A percentile compares a stretch with the other conserved stretches of the same genome.
phyloP scores from a whole-genome alignment of 2,797 vertebrate species.

The Natrix natrix region DNA sequence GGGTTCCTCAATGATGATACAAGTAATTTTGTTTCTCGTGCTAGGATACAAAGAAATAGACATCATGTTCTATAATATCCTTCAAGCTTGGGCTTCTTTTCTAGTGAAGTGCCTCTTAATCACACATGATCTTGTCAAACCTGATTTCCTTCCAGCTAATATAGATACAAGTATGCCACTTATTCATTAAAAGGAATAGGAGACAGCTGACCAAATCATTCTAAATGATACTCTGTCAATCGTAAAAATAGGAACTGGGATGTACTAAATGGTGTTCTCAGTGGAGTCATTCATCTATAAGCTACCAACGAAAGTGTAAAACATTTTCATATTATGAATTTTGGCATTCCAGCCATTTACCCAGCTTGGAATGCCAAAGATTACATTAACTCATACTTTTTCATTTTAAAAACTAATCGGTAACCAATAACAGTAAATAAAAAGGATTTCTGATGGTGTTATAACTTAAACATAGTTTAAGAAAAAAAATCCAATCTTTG shows the following conservation, averaged over 20 bases:
- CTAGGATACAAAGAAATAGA: not conserved
- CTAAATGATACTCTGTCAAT: not conserved
- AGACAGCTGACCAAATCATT: not conserved
- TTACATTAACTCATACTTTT: slow-evolving; percentile 24
- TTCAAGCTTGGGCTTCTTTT: not conserved
- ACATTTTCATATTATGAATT: not conserved
- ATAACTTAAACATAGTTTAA: not conserved
- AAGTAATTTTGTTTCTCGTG: not conserved
- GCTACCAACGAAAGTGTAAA: not conserved
- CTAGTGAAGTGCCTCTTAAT: not conserved
- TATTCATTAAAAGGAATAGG: not conserved
- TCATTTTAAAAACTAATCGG: not conserved
- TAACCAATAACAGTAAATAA: not conserved
- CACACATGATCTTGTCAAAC: not conserved
- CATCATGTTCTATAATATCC: not conserved
- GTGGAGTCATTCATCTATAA: slow-evolving; percentile 2
- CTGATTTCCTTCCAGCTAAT: not conserved
- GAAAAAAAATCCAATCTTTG: slow-evolving; percentile 4
- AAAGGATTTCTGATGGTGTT: not conserved
- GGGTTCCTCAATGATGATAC: not conserved
- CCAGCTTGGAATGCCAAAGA: rapidly evolving
- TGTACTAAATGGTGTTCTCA: not conserved
- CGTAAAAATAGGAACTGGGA: not conserved
- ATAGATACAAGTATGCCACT: not conserved
- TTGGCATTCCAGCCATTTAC: not conserved